Base-by-base conservation (phyloP, 2,888 invertebrate genomes). In the Ichneumon xanthorius region DNA sequence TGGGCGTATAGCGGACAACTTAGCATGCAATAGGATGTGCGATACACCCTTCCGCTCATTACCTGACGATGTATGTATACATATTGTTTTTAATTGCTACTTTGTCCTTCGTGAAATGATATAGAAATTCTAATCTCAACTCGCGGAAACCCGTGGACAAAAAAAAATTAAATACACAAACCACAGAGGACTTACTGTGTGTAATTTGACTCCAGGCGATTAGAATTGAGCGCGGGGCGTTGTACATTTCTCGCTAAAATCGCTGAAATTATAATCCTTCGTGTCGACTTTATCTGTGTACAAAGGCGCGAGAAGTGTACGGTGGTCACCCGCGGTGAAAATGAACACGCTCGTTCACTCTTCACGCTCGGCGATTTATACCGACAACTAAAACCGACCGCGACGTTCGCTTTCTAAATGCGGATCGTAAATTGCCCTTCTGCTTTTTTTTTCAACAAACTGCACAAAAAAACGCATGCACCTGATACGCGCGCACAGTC, bases 321-420 rank as follows among this genome's bases (percentile, higher is more conserved):
- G 16, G 11, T 14, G 30, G n/a, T 63, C 63, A 53, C 61, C 30
- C 58, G n/a, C 67, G 40, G 81, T 68, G 76, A 81, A 81, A 81
- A 81, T 76, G 70, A 70, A 30, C 40, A 61, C 37, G 48, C 55
- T 58, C 58, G 30, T 16, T 48, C 48, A 33, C 55, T 77, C 40
- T 65, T 73, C 78, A 78, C 78, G 82, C 73, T 68, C 26, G n/a
- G 58, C 73, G 72, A 73, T 58, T 73, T 48, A 16, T 48, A 16
- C 73, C 50, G 58, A 75, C 65, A 37, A 68, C 65, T 68, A 61
- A 82, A 73, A 77, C 45, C 58, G 37, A 78, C 68, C 67, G 61
- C 78, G 78, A 73, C 53, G 40, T 82, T 65, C 63, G 72, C 82
- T 78, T 82, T 82, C 78, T 78, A 82, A 67, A 68, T 68, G 78